Base-by-base conservation (phyloP, 1,140 invertebrate genomes). In the Eueides isabella region DNA sequence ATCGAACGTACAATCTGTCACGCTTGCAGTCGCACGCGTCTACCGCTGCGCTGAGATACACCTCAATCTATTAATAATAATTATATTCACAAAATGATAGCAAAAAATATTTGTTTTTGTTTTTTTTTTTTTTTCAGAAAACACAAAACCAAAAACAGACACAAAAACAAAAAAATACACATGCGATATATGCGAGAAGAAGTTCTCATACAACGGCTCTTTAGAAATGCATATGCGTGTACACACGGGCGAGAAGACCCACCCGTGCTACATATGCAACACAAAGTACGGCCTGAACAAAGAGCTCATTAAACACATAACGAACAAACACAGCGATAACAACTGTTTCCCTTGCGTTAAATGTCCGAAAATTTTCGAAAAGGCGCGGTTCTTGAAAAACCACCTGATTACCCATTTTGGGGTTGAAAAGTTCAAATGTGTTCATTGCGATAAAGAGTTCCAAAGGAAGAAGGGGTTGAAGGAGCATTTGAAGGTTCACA, bases 221-320 rank as follows among this genome's bases (percentile, higher is more conserved):
- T 66, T 92, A 44, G 89, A 92, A 61, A 81, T 87, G 2, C 90
- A 92, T 61, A 89, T 85, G 82, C 81, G 83, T 29, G 74, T 77
- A 4, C 91, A 92, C 67, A 87, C 68, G 5, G 86, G 83, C 0
- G 84, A 87, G 82, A 97, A 97, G 77, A 82, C 79, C 2, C 83
- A 85, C 35, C 70, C 71, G 0, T 92, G 91, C 67, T 72, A 77
- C 2, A 67, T 92, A 12, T 92, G 91, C 69, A 74, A 86, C n/a
- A 77, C 74, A 0, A 84, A 74, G 64, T 86, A 80, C 35, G 72
- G 70, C 2, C 72, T 84, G 9, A 90, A 90, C 63, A 90, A 88
- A 38, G 88, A 88, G 63, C 44, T 91, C 2, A 89, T 85, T 1
- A 84, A 81, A 67, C 91, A 92, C 55, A 89, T 91, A 70, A 66